Percentiles rank a stretch among this genome's conserved stretches.
Evolutionary conservation across 2,113 vertebrate species (phyloP).

Genomic region (Pelvicachromis taeniatus): DNA sequence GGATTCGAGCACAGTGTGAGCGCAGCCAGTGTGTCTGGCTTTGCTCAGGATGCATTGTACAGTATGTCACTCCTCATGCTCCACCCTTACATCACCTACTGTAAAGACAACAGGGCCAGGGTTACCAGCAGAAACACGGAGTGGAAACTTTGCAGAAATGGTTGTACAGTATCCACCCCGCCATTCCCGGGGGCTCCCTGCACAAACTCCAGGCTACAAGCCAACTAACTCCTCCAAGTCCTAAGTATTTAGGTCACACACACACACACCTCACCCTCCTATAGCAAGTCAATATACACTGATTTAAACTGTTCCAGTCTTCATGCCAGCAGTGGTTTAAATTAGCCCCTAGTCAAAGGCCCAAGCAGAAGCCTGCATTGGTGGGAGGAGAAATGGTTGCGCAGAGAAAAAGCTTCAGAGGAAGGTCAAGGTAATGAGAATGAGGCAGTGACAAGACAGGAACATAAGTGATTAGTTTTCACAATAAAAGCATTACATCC

Average conservation of each 20-base stretch:
- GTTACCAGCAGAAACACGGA: conserved; percentile 39
- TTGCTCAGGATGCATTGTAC: conserved; percentile 33
- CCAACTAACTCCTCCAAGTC: conserved; percentile 33
- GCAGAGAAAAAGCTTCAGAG: conserved; percentile 50
- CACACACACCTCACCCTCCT: conserved; percentile 11
- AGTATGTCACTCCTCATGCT: conserved; percentile 49
- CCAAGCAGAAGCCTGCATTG: conserved; percentile 38
- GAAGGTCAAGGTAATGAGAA: conserved; percentile 33
- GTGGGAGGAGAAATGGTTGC: conserved; percentile 56
- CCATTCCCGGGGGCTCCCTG: conserved; percentile 32
- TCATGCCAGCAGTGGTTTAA: conserved; percentile 46
- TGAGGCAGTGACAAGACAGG: neutral
- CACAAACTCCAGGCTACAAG: conserved; percentile 17
- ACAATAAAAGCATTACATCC: conserved; percentile 51
- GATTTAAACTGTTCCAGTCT: conserved; percentile 34
- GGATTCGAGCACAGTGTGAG: conserved; percentile 15
- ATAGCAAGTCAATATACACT: conserved; percentile 5
- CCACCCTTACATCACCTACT: conserved; percentile 57
- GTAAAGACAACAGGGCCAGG: conserved; percentile 40
- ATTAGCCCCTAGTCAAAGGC: conserved; percentile 49
- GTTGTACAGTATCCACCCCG: conserved; percentile 48
- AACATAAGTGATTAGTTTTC: neutral
- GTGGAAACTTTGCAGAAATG: conserved; percentile 57
- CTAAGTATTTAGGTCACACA: conserved; percentile 38
- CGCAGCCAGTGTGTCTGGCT: conserved; percentile 34